phyloP scores from a whole-genome alignment of 2,888 invertebrate species.

The Heliothis peltigera region DNA sequence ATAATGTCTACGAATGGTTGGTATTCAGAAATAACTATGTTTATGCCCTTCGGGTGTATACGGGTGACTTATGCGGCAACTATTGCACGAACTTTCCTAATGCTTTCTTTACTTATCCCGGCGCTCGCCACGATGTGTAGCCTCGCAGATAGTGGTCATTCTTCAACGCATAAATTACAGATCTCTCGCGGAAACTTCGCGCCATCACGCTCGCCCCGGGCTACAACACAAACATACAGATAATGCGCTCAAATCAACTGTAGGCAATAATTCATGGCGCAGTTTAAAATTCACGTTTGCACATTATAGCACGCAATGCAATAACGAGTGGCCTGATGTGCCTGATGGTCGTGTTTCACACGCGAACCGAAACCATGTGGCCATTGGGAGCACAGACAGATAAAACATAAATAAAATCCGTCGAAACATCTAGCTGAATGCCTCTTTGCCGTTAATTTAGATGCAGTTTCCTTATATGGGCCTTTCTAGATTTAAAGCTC shows the following conservation, averaged over 20 bases:
- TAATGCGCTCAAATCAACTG: conserved; percentile 75
- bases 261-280: conserved; percentile 61
- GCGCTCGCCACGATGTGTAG: conserved; percentile 49
- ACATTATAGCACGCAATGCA: conserved; percentile 77
- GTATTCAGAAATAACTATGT: conserved; percentile 62
- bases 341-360: conserved; percentile 73
- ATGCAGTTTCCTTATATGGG: conserved; percentile 64
- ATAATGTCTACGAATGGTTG: conserved; percentile 59
- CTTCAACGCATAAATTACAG: conserved; percentile 74
- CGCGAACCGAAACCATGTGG: conserved; percentile 68
- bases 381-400: conserved; percentile 55
- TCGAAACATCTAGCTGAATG: conserved; percentile 59
- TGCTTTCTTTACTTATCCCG: conserved; percentile 53
- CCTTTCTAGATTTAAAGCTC: conserved; percentile 64
- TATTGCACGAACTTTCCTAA: conserved; percentile 48
- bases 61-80: conserved; percentile 53
- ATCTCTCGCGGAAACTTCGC: conserved; percentile 69
- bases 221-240: conserved; percentile 69
- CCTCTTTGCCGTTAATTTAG: conserved; percentile 56
- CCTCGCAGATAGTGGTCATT: conserved; percentile 73
- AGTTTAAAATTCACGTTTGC: conserved; percentile 76
- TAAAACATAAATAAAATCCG: conserved; percentile 64
- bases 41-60: conserved; percentile 47
- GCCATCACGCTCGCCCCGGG: conserved; percentile 74
- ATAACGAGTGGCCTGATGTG: conserved; percentile 64